These are phyloP conservation scores for Calephelis virginiensis DNA, from an alignment of 1,140 invertebrate species.

Conservation along the genomic window DNA sequence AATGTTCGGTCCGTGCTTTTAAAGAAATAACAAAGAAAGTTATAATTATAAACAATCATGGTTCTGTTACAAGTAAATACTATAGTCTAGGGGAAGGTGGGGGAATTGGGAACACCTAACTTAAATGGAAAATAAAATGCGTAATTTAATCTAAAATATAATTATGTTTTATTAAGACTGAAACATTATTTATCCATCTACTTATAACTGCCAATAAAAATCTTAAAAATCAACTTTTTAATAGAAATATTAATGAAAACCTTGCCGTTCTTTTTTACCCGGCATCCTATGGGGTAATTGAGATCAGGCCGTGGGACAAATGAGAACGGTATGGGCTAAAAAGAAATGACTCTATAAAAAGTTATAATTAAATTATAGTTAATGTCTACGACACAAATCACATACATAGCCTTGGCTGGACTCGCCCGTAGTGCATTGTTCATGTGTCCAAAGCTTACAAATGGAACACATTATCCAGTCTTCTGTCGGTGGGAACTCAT, in stretches of 20 bases:
- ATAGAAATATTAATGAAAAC: slow-evolving; percentile 14
- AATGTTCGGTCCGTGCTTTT: no score
- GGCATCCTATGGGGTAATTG: slow-evolving; percentile 31
- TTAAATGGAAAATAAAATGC: neutral
- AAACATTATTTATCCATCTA: slow-evolving; percentile 25
- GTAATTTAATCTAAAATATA: slow-evolving; percentile 1
- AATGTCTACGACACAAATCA: neutral
- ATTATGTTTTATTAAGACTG: slow-evolving; percentile 24
- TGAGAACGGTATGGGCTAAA: slow-evolving; percentile 29
- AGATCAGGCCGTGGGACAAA: slow-evolving; percentile 31
- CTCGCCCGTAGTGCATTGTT: slow-evolving; percentile 5
- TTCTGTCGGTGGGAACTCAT: slow-evolving; percentile 2
- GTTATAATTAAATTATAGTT: slow-evolving; percentile 11
- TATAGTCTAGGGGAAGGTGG: slow-evolving; percentile 25
- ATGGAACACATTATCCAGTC: slow-evolving; percentile 5
- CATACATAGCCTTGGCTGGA: slow-evolving; percentile 6
- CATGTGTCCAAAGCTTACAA: slow-evolving; percentile 13
- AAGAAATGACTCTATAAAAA: neutral
- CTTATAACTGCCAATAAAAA: neutral
- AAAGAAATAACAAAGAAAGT: no score
- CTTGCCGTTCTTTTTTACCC: slow-evolving; percentile 32
- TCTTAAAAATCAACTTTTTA: neutral
- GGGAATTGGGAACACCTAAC: slow-evolving; percentile 28
- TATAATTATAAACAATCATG: no score
- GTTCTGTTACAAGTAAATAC: no score